A percentile compares a stretch with the other conserved stretches of the same genome.
phyloP scores from a whole-genome alignment of 1,140 invertebrate genomes.

The Yoshiicerus persimilis region DNA sequence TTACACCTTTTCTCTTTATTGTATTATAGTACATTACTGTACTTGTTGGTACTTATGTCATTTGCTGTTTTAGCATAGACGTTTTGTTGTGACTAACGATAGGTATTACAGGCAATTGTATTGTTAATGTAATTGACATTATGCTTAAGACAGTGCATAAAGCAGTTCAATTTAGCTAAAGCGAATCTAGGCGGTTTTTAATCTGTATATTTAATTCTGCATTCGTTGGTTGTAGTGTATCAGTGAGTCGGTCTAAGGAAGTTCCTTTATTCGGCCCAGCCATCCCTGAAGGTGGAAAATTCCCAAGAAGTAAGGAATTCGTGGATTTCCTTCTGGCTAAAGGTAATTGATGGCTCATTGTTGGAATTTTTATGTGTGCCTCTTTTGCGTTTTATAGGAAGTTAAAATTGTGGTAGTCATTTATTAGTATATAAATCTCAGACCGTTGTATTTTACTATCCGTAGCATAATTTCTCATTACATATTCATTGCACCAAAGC shows the following conservation, averaged over 20 bases:
- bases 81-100: background rate
- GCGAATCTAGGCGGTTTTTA: background rate
- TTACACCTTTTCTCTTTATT: background rate
- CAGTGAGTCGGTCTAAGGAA: conserved; percentile 91
- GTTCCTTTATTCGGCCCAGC: conserved; percentile 92
- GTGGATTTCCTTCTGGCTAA: conserved; percentile 92
- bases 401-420: background rate
- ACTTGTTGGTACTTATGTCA: background rate
- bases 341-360: conserved; percentile 56
- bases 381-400: background rate
- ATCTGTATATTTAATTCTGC: background rate
- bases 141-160: background rate
- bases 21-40: background rate
- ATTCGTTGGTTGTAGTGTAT: conserved; percentile 64
- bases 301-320: conserved; percentile 85
- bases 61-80: background rate
- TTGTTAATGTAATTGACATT: background rate
- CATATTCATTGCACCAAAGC: background rate
- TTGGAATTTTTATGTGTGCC: background rate
- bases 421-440: background rate
- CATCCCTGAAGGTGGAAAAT: conserved; percentile 76
- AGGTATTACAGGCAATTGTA: background rate
- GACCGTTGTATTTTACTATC: background rate
- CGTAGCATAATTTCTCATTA: background rate
- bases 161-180: background rate